Conservation (phyloP, 1,140 invertebrate genomes). For the Psilanteris sp. region DNA sequence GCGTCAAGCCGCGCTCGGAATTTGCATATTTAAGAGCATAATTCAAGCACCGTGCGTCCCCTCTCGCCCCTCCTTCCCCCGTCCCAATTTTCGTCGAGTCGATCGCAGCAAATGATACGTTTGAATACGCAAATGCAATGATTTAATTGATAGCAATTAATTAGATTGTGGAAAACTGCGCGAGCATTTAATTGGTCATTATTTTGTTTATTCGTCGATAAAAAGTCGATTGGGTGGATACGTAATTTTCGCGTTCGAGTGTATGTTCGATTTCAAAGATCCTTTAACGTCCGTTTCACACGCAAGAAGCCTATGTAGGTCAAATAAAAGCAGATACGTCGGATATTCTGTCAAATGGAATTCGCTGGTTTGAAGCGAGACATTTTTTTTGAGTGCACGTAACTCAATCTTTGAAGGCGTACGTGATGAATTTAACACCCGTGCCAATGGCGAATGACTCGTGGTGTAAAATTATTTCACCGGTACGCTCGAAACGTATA, state of each 20-base stretch:
- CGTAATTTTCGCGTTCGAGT: no score
- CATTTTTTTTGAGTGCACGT: slow-evolving; percentile 32
- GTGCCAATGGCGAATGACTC: slow-evolving; percentile 32
- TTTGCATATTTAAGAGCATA: slow-evolving; percentile 23
- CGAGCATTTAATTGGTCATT: no score
- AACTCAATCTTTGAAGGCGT: slow-evolving; percentile 22
- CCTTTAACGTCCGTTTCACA: slow-evolving; percentile 4
- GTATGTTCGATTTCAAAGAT: neutral
- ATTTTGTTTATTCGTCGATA: no score
- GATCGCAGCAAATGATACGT: slow-evolving; percentile 5
- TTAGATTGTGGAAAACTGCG: neutral
- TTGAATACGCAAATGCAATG: slow-evolving; percentile 9
- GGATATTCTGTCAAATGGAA: slow-evolving; percentile 45
- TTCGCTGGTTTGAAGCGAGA: slow-evolving; percentile 35
- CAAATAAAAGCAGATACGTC: slow-evolving; percentile 41
- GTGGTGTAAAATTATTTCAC: slow-evolving; percentile 30
- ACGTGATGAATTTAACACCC: slow-evolving; percentile 47
- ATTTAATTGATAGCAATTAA: slow-evolving; percentile 27
- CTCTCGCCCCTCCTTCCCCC: no score
- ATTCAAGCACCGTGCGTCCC: no score
- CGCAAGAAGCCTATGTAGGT: slow-evolving; percentile 19
- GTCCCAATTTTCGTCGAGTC: slow-evolving; percentile 1
- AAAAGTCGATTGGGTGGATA: no score
- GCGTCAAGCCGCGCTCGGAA: slow-evolving; percentile 28
- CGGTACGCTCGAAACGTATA: slow-evolving; percentile 12